phyloP scores from a whole-genome alignment of 2,888 invertebrate genomes.

The Frankliniella intonsa region DNA sequence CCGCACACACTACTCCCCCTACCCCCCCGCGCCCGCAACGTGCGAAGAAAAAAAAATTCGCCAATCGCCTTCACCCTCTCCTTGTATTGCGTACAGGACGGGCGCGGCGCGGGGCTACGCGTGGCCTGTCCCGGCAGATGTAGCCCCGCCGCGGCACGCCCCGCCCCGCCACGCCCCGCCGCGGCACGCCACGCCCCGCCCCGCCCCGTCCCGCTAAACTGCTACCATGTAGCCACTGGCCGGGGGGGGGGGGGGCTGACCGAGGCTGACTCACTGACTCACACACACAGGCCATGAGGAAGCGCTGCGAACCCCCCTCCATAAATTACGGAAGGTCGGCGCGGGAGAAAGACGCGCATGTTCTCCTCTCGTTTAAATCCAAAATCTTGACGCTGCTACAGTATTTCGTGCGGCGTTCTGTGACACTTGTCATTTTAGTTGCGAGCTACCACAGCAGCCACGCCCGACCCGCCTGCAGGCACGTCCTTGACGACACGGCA shows the following conservation, averaged over 20 bases:
- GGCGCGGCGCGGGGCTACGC: background rate
- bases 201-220: background rate
- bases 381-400: too few species aligned
- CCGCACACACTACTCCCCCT: background rate
- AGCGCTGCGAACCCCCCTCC: too few species aligned
- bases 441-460: too few species aligned
- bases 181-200: background rate
- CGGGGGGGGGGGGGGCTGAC: too few species aligned
- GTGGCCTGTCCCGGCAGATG: background rate
- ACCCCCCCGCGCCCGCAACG: background rate
- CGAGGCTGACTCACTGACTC: too few species aligned
- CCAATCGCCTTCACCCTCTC: background rate
- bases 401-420: too few species aligned
- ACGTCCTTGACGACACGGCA: background rate
- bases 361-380: too few species aligned
- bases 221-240: too few species aligned
- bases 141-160: background rate
- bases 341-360: too few species aligned
- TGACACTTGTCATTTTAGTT: too few species aligned
- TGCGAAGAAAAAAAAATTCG: background rate
- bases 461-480: background rate
- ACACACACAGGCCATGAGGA: too few species aligned
- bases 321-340: too few species aligned
- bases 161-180: background rate
- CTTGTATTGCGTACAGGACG: background rate